Percentiles rank a stretch among this genome's conserved stretches.
Evolutionary conservation across 2,888 invertebrate species (phyloP).

Genomic region (Terebella lapidaria): DNA sequence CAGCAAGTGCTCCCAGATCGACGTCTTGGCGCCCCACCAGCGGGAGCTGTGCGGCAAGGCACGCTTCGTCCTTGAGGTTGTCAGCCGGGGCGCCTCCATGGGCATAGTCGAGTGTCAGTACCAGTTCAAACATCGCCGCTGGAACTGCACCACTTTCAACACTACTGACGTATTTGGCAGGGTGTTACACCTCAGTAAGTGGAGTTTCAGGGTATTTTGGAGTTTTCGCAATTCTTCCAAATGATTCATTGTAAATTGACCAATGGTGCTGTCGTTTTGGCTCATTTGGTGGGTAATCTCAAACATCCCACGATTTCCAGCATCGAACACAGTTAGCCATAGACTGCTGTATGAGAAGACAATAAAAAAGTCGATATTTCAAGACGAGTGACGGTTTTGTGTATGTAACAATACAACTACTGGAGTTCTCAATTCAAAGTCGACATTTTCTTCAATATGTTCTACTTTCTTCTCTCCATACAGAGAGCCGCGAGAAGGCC

Average conservation of each 20-base stretch:
- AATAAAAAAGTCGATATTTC: no score
- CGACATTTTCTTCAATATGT: no score
- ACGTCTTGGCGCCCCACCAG: conserved; percentile 69
- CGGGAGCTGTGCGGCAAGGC: conserved; percentile 67
- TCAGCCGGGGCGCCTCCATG: conserved; percentile 69
- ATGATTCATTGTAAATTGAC: no score
- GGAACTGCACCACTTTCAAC: conserved; percentile 83
- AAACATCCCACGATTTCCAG: no score
- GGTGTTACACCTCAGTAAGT: conserved; percentile 77
- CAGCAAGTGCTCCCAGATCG: conserved; percentile 63
- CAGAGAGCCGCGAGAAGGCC: conserved; percentile 85
- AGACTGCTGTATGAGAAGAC: no score
- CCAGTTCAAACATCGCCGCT: conserved; percentile 79
- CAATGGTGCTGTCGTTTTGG: no score
- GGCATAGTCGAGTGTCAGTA: conserved; percentile 84
- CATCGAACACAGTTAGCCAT: no score
- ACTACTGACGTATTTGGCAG: conserved; percentile 78
- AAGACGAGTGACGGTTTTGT: no score
- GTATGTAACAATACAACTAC: no score
- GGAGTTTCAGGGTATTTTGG: neutral
- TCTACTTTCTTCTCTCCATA: neutral
- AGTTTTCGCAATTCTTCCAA: no score
- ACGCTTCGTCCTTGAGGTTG: conserved; percentile 66
- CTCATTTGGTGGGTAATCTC: no score
- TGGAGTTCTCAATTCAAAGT: no score